phyloP scores from a whole-genome alignment of 2,797 vertebrate genomes.

The Phylloscopus collybita region DNA sequence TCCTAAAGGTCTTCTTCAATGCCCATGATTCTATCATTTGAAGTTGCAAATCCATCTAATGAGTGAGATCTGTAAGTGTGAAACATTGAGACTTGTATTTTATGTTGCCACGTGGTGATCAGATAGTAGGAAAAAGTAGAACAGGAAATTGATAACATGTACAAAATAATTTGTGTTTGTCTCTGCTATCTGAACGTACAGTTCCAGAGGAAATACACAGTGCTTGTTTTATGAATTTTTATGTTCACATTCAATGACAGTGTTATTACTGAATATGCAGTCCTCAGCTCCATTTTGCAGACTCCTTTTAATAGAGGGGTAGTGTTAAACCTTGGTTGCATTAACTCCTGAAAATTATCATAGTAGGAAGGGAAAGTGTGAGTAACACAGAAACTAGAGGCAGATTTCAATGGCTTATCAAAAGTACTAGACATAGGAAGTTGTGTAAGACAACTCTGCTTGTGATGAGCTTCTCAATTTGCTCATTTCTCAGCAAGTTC shows the following conservation, averaged over 20 bases:
- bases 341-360: background rate
- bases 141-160: background rate
- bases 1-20: background rate
- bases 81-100: background rate
- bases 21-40: background rate
- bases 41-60: background rate
- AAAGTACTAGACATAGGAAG: background rate
- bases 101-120: background rate
- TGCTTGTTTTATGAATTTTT: background rate
- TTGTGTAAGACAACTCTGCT: background rate
- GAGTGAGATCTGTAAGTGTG: background rate
- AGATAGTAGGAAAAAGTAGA: background rate
- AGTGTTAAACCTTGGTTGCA: background rate
- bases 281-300: background rate
- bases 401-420: background rate
- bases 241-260: background rate
- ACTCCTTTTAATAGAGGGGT: background rate
- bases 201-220: background rate
- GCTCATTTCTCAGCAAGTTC: background rate
- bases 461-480: background rate
- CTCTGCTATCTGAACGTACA: background rate
- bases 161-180: background rate
- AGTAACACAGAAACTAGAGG: accelerated
- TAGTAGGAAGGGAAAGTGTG: background rate
- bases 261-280: background rate